phyloP scores from a whole-genome alignment of 2,888 invertebrate genomes.

The Watsonalla binaria region DNA sequence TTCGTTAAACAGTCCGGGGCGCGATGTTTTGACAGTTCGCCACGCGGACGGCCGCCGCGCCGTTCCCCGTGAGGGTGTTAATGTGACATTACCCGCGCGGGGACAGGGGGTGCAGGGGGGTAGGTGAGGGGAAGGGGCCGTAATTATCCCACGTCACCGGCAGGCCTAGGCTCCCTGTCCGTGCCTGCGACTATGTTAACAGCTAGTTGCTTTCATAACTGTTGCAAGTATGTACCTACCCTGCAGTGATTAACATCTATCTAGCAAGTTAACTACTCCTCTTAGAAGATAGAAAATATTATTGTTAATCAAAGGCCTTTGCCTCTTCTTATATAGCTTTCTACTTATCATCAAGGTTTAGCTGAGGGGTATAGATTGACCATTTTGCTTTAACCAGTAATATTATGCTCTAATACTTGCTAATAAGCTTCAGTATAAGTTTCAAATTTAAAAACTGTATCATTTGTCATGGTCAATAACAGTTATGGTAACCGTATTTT shows the following conservation, averaged over 20 bases:
- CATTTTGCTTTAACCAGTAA: no score
- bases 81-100: conserved; percentile 67
- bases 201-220: conserved; percentile 39
- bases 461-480: no score
- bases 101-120: conserved; percentile 16
- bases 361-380: no score
- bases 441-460: no score
- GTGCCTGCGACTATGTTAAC: conserved; percentile 50
- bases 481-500: background rate
- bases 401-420: no score
- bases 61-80: conserved; percentile 56
- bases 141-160: conserved; percentile 75
- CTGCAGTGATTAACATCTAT: background rate
- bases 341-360: no score
- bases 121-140: conserved; percentile 40
- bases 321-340: no score
- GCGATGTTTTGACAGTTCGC: conserved; percentile 70
- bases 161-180: conserved; percentile 70
- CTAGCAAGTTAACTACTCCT: no score
- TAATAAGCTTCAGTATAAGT: no score
- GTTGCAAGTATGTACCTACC: conserved; percentile 6
- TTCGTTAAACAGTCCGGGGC: conserved; percentile 52
- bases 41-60: conserved; percentile 32
- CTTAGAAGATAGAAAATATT: no score
- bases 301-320: no score